These are phyloP conservation scores for Notolepis coatsorum DNA, from an alignment of 2,797 vertebrate genomes.

Conservation along the genomic window DNA sequence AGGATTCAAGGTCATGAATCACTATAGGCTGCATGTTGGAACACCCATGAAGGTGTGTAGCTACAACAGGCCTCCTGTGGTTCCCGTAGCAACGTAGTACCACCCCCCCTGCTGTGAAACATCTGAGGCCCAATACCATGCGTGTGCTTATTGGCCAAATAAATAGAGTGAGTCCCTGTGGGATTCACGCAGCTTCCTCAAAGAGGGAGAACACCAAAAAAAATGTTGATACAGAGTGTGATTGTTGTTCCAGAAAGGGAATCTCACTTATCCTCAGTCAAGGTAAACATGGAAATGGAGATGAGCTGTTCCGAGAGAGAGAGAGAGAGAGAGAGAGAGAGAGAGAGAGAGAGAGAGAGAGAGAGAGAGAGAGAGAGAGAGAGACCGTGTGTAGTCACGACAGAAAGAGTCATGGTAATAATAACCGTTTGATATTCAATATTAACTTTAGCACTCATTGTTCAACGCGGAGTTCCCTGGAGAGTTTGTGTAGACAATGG, in stretches of 20 bases:
- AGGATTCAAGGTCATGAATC: background rate
- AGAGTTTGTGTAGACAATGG: slow-evolving; percentile 44
- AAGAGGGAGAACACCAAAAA: slow-evolving; percentile 32
- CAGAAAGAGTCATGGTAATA: background rate
- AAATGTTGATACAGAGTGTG: slow-evolving; percentile 27
- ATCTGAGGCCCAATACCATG: slow-evolving; percentile 38
- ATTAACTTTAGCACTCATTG: slow-evolving; percentile 18
- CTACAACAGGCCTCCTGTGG: background rate
- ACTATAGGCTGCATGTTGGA: slow-evolving; percentile 12
- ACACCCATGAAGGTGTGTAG: slow-evolving; percentile 2
- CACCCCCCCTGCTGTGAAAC: too few species aligned
- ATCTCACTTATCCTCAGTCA: slow-evolving; percentile 45
- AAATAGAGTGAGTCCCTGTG: slow-evolving; percentile 23
- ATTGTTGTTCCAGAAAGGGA: slow-evolving; percentile 53
- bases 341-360: too few species aligned
- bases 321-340: too few species aligned
- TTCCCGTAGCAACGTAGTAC: too few species aligned
- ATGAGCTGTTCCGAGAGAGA: slow-evolving; percentile 32
- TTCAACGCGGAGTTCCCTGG: background rate
- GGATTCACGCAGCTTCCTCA: background rate
- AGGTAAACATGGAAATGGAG: slow-evolving; percentile 51
- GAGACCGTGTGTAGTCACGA: background rate
- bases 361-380: background rate
- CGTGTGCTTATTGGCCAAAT: slow-evolving; percentile 16
- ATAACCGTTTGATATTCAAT: slow-evolving; percentile 38